These are phyloP conservation scores for Bufo bufo DNA, from an alignment of 2,113 vertebrate genomes.

Conservation along the genomic window DNA sequence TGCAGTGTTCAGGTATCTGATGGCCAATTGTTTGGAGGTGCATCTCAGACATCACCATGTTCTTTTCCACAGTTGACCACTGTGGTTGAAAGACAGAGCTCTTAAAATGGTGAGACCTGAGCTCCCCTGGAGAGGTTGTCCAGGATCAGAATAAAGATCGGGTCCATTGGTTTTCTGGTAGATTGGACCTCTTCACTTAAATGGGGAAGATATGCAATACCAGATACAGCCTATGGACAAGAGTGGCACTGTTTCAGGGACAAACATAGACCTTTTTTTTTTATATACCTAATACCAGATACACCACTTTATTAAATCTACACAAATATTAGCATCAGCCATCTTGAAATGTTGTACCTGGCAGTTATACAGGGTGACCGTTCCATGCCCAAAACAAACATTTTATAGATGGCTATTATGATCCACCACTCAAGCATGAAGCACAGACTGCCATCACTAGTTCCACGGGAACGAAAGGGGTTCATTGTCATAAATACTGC, in stretches of 20 bases:
- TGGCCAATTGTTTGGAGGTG: neutral
- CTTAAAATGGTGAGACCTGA: neutral
- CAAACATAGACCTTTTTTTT: neutral
- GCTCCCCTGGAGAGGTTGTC: neutral
- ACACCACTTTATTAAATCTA: neutral
- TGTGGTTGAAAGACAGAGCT: neutral
- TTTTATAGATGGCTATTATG: neutral
- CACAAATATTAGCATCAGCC: neutral
- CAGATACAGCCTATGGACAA: neutral
- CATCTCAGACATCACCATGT: neutral
- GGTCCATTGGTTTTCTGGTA: neutral
- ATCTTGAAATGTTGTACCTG: neutral
- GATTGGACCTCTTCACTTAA: neutral
- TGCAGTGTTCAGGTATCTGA: neutral
- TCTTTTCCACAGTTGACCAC: neutral
- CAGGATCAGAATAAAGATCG: neutral
- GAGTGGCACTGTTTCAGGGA: neutral
- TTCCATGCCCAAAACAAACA: neutral
- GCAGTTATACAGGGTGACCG: neutral
- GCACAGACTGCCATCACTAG: neutral
- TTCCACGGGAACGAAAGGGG: neutral
- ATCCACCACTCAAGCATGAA: neutral
- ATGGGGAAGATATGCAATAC: neutral
- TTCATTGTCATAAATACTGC: neutral
- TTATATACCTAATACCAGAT: neutral